Evolutionary conservation across 2,888 invertebrate species (phyloP).

Genomic region (Automeris io): DNA sequence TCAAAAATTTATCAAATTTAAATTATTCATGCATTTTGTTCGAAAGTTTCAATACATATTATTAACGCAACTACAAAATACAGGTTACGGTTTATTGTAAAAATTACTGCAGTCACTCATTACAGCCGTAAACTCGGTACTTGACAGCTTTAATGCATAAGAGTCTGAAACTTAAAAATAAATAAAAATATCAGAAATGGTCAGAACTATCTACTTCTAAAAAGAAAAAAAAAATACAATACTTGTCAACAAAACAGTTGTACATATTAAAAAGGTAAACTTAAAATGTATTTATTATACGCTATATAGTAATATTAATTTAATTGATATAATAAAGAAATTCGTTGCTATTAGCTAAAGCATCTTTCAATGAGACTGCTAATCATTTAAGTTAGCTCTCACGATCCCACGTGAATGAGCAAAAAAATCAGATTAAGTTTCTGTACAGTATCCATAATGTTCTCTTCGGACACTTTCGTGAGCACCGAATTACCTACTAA

Average conservation of each 20-base stretch:
- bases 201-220: too few species aligned
- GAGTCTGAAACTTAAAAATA: too few species aligned
- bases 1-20: conserved; percentile 13
- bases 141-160: too few species aligned
- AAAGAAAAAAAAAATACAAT: too few species aligned
- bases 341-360: too few species aligned
- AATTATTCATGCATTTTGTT: conserved; percentile 13
- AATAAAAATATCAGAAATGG: too few species aligned
- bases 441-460: conserved; percentile 54
- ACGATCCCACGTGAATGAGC: conserved; percentile 29
- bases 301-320: too few species aligned
- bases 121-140: not conserved
- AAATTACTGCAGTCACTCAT: conserved; percentile 11
- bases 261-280: too few species aligned
- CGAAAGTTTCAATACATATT: conserved; percentile 11
- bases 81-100: conserved; percentile 10
- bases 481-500: conserved; percentile 69
- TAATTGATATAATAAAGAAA: conserved; percentile 3
- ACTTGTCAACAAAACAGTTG: too few species aligned
- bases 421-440: conserved; percentile 44
- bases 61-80: conserved; percentile 11
- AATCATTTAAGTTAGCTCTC: conserved; percentile 26
- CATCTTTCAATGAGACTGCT: not conserved
- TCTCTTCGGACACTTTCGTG: conserved; percentile 38
- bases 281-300: too few species aligned